These are phyloP conservation scores for Burhinus bistriatus DNA, from an alignment of 2,113 vertebrate species.

Conservation along the genomic window DNA sequence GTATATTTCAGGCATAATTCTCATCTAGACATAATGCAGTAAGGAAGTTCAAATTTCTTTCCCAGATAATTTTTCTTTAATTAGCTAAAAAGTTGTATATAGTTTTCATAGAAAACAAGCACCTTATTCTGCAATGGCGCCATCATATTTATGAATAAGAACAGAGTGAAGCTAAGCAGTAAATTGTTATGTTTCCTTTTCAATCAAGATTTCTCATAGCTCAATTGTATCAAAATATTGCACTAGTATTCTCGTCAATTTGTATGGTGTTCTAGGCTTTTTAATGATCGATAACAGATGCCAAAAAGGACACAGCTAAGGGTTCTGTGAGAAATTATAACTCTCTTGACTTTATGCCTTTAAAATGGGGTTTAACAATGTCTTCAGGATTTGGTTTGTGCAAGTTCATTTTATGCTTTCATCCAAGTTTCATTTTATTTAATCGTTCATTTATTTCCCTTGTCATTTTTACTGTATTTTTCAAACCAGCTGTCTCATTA, in stretches of 20 bases:
- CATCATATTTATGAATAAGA: not conserved
- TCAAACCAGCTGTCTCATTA: constrained; percentile 10
- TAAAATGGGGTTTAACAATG: not conserved
- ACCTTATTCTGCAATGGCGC: not conserved
- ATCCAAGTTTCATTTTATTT: not conserved
- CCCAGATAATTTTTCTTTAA: not conserved
- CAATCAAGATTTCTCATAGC: not conserved
- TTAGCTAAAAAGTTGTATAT: not conserved
- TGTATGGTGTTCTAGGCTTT: not conserved
- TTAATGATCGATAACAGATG: not conserved
- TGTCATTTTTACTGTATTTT: not conserved
- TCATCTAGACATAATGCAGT: not conserved
- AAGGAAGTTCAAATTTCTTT: not conserved
- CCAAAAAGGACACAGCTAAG: not conserved
- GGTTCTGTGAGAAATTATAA: not conserved
- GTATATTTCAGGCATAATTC: not conserved
- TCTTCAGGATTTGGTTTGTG: not conserved
- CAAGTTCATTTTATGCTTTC: not conserved
- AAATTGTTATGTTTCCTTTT: not conserved
- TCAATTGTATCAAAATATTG: not conserved
- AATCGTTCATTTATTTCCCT: constrained; percentile 15
- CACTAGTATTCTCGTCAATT: not conserved
- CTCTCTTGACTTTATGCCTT: not conserved
- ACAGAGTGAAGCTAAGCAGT: not conserved
- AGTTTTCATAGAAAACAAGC: not conserved